Evolutionary conservation across 1,140 invertebrate genomes (phyloP).

Genomic region (Drosophila varians): DNA sequence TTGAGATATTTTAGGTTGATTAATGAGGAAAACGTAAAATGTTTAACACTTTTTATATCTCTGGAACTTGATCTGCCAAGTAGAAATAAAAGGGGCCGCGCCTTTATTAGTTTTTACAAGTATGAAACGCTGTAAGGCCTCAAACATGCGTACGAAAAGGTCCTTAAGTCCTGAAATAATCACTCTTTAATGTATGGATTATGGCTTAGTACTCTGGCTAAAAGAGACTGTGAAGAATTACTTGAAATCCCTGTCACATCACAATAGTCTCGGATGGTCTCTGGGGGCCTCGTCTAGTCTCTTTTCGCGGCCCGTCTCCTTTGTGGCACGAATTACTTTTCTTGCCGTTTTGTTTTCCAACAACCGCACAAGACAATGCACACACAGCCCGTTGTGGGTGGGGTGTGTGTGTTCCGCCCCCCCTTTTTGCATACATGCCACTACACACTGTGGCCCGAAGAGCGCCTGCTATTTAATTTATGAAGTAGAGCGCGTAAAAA

Average conservation of each 20-base stretch:
- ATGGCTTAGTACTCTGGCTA: not conserved
- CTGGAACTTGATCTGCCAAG: not conserved
- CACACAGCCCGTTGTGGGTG: conserved; percentile 4
- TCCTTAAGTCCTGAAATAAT: not conserved
- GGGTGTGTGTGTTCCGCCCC: not conserved
- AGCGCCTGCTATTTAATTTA: conserved; percentile 78
- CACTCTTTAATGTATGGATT: conserved; percentile 1
- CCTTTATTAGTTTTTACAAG: too few relatives aligned
- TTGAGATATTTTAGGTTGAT: not conserved
- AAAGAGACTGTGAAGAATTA: not conserved
- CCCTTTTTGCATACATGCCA: conserved; percentile 4
- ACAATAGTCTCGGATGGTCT: conserved; percentile 19
- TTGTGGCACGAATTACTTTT: conserved; percentile 77
- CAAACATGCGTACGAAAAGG: too few relatives aligned
- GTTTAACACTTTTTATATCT: not conserved
- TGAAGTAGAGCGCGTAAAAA: conserved; percentile 80
- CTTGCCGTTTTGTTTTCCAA: conserved; percentile 76
- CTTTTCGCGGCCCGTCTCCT: conserved; percentile 27
- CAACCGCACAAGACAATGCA: conserved; percentile 72
- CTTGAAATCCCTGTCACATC: conserved; percentile 21
- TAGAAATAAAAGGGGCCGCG: too few relatives aligned
- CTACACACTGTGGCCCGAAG: conserved; percentile 23
- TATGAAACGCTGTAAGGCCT: too few relatives aligned
- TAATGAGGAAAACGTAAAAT: not conserved
- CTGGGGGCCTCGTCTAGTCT: conserved; percentile 31